Percentiles rank a stretch among this genome's conserved stretches.
Conservation (phyloP, 1,140 invertebrate genomes). For the Globodera ellingtonae region DNA sequence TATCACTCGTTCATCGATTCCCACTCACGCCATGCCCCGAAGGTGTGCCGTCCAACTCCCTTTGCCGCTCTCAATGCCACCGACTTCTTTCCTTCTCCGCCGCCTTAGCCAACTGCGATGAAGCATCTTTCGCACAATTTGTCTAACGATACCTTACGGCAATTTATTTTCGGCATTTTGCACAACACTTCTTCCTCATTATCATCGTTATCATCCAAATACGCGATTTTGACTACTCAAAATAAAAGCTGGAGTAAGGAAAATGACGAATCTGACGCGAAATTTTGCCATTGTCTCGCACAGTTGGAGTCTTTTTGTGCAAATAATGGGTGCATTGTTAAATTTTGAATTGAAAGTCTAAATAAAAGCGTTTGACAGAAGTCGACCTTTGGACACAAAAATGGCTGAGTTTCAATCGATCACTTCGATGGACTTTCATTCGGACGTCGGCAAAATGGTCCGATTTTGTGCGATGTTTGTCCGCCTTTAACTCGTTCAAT, state of each 20-base stretch:
- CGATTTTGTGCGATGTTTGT: not conserved
- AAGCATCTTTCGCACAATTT: not conserved
- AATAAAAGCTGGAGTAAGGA: not conserved
- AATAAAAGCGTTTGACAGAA: not conserved
- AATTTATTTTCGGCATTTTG: not conserved
- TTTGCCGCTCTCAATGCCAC: not conserved
- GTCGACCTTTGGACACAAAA: not conserved
- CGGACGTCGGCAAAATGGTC: conserved; percentile 43
- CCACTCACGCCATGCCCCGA: not conserved
- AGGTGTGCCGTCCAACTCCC: not conserved
- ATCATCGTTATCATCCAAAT: not conserved
- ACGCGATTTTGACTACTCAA: not conserved
- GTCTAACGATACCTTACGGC: not conserved
- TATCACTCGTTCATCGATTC: not conserved
- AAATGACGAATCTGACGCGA: not conserved
- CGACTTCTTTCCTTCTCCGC: not conserved
- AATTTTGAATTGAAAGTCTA: not conserved
- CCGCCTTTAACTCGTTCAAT: not conserved
- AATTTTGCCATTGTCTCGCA: not conserved
- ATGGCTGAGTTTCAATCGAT: not conserved
- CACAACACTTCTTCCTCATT: not conserved
- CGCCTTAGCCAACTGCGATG: not conserved
- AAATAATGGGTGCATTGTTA: not conserved
- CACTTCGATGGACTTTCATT: conserved; percentile 30
- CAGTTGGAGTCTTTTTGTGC: conserved; percentile 7